Evolutionary conservation across 2,888 invertebrate genomes (phyloP), one percentile per base, ranked within the genome.

Genomic region (Trypoxylon attenuatum): DNA sequence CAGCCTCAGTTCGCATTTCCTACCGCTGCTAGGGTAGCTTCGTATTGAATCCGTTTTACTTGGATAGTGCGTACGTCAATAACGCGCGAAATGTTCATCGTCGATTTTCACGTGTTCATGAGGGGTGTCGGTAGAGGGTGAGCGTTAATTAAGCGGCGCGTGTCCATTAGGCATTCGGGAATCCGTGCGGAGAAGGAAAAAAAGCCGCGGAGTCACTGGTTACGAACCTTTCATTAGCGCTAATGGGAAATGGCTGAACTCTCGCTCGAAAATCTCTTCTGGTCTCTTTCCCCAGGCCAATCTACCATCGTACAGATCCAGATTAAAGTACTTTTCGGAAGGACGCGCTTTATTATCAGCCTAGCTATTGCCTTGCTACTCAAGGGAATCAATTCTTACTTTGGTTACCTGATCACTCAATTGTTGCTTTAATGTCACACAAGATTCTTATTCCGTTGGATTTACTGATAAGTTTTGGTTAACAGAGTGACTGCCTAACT

Each of bases 141-240:
- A 45, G 43, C 59, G 66, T 72, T 75, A 75, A 75, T 75, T 75
- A 75, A 69, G 53, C 65, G 39, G 21, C 42, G 57, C 45, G 49
- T 59, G 75, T 69, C 74, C 72, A 72, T 75, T 62, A 58, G 51
- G 60, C 54, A 66, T 69, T 69, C 66, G 63, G 47, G 56, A 63
- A 64, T 55, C 55, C 33, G 54, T 38, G 56, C 56, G n/a, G n/a
- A 45, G 21, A 45, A 25, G 53, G 51, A 23, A 29, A 45, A 60
- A 61, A 58, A 47, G 39, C 57, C 45, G 52, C 46, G 15, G 54
- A 71, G 69, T 69, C 60, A 58, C 58, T 65, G 64, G n/a, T n/a
- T 67, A 66, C 62, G 65, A 61, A 54, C 59, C 68, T 76, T 78
- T 73, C 76, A 78, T 78, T 72, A 78, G 69, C 71, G 71, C 69